Evolutionary conservation across 2,888 invertebrate genomes (phyloP), one percentile per base, ranked within the genome.

Genomic region (Pherbina coryleti): DNA sequence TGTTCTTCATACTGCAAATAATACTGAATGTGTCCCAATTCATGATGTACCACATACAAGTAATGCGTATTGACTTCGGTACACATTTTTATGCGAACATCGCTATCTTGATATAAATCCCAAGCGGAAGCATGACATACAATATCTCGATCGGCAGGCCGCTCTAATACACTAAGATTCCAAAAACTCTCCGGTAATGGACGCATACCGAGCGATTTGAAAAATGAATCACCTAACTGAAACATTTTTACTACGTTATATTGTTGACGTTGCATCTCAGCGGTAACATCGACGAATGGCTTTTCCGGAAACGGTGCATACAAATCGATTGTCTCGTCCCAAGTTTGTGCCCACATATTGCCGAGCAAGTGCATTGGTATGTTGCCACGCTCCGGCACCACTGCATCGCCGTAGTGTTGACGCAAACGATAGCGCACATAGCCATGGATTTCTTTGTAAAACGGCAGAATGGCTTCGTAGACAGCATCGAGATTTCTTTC

Each of bases 51-150:
- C 7, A 91, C 91, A 84, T 91, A 91, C 79, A 93, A 88, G 81
- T 92, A 90, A 81, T 92, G 90, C 82, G 90, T 91, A 81, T 90
- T 90, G 78, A 93, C 89, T 82, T 90, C 86, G 22, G 93, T 92
- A 86, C 93, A 93, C 91, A 93, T 93, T 90, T 93, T 92, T 86
- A 92, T 92, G 88, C 92, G 93, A 85, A 96, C 96, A 88, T 97
- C 97, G 86, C 95, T 92, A 44, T 93, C 92, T 84, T 95, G 93
- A 83, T 92, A 95, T 82, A 97, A 95, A 90, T 97, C 96, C 94
- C 96, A 97, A 49, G 97, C 96, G 0, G 95, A 95, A 0, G 97
- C 96, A 85, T 97, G 96, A 85, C 97, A 97, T 0, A 95, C 92
- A 7, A 96, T 91, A 7, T 95, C 94, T 2, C 92, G 90, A 83